Base-by-base conservation (phyloP, 1,140 invertebrate species). In the Penaeus chinensis region DNA sequence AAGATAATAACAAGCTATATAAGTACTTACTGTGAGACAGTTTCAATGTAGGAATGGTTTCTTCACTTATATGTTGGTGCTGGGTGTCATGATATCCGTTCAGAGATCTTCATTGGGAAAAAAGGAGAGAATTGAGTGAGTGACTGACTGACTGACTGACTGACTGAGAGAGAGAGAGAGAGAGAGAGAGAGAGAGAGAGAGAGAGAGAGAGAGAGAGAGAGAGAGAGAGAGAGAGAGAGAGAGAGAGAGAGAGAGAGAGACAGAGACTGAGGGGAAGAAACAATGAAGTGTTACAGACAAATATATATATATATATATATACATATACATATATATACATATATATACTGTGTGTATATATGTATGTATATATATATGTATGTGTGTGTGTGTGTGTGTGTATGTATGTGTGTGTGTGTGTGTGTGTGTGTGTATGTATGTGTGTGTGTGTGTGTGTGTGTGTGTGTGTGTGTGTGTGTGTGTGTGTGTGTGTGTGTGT, bases 311-410 rank as follows among this genome's bases (percentile, higher is more conserved):
- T 65, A 65, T 65, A 65, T 65, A 65, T 65, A 65, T 65, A 65
- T 65, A 65, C n/a, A 65, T 65, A 65, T 65, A 65, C n/a, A 65
- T 65, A 65, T 65, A 65, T 65, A 65, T 65, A 65, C n/a, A 65
- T 65, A 65, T 65, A 65, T 2, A 65, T 65, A 65, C n/a, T 65
- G n/a, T 65, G n/a, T 65, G n/a, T 65, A 65, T 65, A n/a, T n/a
- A n/a, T 69, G 19, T 69, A 19, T 20, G 22, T 24, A 18, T 24
- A 24, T 69, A 0, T 7, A 69, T 13, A 69, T 69, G 3, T 66
- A 66, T 7, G 27, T 66, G 27, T 16, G 27, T 66, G 4, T 66
- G 3, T 32, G 32, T 32, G 32, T 32, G 32, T 32, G 32, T 32
- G 32, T 32, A 2, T 32, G 32, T 32, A 2, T 32, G 32, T 32